A percentile compares a stretch with the other conserved stretches of the same genome.
Evolutionary conservation across 2,113 vertebrate genomes (phyloP).

Genomic region (Pteropus alecto): DNA sequence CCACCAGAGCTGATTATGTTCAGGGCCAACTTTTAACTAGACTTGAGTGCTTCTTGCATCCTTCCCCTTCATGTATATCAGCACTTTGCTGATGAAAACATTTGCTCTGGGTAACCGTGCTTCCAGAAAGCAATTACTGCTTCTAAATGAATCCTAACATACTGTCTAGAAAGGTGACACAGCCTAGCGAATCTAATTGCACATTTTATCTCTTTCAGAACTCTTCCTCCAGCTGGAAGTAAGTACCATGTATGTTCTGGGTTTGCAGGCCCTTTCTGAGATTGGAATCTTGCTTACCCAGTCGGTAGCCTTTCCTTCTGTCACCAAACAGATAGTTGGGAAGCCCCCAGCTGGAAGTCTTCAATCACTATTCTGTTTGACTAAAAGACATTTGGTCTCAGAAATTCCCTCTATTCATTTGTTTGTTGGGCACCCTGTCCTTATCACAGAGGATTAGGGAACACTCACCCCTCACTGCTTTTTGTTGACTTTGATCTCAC

Average conservation of each 20-base stretch:
- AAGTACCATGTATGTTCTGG: constrained; percentile 73
- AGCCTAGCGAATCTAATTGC: constrained; percentile 41
- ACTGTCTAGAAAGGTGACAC: not conserved
- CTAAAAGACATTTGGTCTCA: not conserved
- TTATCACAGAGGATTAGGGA: not conserved
- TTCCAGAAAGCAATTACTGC: constrained; percentile 38
- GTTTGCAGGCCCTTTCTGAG: not conserved
- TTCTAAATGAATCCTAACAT: constrained; percentile 1
- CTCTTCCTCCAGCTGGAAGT: constrained; percentile 98
- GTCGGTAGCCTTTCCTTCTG: not conserved
- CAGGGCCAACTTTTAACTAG: not conserved
- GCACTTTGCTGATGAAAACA: not conserved
- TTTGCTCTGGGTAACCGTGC: not conserved
- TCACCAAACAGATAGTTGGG: not conserved
- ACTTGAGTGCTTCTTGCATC: not conserved
- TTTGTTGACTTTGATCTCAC: not conserved
- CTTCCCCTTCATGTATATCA: not conserved
- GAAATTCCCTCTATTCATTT: not conserved
- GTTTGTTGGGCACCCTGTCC: not conserved
- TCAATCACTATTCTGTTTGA: not conserved
- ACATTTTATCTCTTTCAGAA: constrained; percentile 85
- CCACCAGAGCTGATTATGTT: not conserved
- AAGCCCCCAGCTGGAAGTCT: not conserved
- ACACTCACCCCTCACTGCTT: not conserved
- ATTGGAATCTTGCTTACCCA: not conserved